phyloP scores from a whole-genome alignment of 2,888 invertebrate genomes.

The Trilocha varians region DNA sequence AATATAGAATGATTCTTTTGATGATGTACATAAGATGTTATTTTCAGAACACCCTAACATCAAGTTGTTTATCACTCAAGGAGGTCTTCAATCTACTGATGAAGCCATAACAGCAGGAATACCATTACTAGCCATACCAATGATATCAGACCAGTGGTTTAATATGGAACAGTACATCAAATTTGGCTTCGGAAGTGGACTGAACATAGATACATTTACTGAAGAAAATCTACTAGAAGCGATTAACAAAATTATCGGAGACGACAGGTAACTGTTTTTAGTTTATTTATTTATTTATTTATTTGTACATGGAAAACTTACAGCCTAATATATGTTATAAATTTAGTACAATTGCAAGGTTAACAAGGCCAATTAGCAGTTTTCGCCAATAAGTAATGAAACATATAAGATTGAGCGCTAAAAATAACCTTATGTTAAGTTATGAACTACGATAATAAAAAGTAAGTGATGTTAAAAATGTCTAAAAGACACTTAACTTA shows the following conservation, averaged over 20 bases:
- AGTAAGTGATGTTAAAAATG: too few relatives aligned
- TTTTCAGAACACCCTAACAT: conserved; percentile 37
- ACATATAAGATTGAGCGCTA: too few relatives aligned
- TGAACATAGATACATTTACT: not conserved
- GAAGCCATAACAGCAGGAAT: conserved; percentile 35
- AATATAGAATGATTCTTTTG: too few relatives aligned
- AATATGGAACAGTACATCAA: conserved; percentile 22
- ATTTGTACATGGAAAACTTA: too few relatives aligned
- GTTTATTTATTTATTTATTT: too few relatives aligned
- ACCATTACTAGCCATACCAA: conserved; percentile 38
- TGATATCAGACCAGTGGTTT: conserved; percentile 37
- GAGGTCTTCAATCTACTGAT: conserved; percentile 44
- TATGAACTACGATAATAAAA: too few relatives aligned
- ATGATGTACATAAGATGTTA: not conserved
- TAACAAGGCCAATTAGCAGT: too few relatives aligned
- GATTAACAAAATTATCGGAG: not conserved
- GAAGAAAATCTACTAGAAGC: not conserved
- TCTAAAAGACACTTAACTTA: too few relatives aligned
- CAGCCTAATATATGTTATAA: too few relatives aligned
- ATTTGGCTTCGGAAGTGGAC: conserved; percentile 8
- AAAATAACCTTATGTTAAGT: too few relatives aligned
- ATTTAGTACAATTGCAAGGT: too few relatives aligned
- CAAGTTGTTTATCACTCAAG: conserved; percentile 50
- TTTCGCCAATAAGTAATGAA: too few relatives aligned
- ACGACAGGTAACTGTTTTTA: not conserved